phyloP scores from a whole-genome alignment of 2,888 invertebrate genomes.

The Zygaena filipendulae region DNA sequence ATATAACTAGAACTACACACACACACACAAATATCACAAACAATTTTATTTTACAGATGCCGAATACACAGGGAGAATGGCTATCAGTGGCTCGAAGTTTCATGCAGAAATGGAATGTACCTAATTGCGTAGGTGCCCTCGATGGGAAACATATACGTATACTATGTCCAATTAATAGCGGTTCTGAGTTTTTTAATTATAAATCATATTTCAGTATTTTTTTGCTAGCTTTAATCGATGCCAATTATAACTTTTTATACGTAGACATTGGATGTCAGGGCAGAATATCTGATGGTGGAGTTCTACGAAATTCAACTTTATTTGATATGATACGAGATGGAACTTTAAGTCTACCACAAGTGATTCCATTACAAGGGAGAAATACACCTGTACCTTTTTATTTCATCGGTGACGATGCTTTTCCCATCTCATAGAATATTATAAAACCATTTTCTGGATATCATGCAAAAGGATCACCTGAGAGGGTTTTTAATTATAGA shows the following conservation, averaged over 20 bases:
- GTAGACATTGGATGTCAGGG: conserved; percentile 16
- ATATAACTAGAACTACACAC: conserved; percentile 16
- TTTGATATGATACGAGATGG: conserved; percentile 17
- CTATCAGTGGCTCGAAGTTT: conserved; percentile 15
- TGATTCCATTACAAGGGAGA: conserved; percentile 18
- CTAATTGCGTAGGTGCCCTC: conserved; percentile 16
- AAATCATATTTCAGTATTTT: conserved; percentile 16
- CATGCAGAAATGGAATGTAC: conserved; percentile 18
- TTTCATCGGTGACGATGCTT: conserved; percentile 17
- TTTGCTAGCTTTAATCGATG: conserved; percentile 17
- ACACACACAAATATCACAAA: conserved; percentile 15
- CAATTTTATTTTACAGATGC: conserved; percentile 17
- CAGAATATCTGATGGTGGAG: conserved; percentile 17
- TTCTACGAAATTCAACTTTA: conserved; percentile 16
- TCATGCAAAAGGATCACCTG: conserved; percentile 17
- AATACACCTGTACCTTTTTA: conserved; percentile 18
- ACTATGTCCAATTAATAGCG: conserved; percentile 15
- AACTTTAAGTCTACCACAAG: conserved; percentile 17
- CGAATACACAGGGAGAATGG: conserved; percentile 16
- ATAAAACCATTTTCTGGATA: conserved; percentile 18
- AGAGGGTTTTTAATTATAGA: conserved; percentile 18
- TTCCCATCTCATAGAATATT: conserved; percentile 16
- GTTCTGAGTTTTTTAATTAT: conserved; percentile 16
- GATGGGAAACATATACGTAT: conserved; percentile 17
- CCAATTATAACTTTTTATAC: conserved; percentile 18